Evolutionary conservation across 2,113 vertebrate species (phyloP).

Genomic region (Electrona antarctica): DNA sequence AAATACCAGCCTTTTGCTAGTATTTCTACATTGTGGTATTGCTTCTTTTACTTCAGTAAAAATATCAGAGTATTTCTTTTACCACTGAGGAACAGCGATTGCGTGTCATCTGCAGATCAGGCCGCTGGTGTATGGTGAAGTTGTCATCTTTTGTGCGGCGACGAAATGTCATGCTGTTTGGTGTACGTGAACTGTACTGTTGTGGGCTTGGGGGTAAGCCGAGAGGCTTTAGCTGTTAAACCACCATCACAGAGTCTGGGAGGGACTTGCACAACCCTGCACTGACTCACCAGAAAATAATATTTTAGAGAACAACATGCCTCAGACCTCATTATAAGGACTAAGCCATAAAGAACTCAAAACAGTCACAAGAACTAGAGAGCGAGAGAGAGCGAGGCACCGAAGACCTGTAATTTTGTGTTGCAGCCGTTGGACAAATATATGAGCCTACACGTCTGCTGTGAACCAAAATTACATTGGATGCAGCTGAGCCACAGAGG

Average conservation of each 20-base stretch:
- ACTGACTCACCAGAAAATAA: constrained; percentile 55
- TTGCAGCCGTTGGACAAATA: constrained; percentile 69
- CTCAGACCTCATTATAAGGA: constrained; percentile 56
- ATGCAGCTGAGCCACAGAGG: constrained; percentile 46
- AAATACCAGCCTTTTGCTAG: too few relatives aligned
- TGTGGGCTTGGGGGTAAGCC: constrained; percentile 36
- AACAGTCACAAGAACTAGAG: constrained; percentile 40
- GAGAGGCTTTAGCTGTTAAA: constrained; percentile 26
- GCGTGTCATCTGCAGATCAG: too few relatives aligned
- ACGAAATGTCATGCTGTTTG: too few relatives aligned
- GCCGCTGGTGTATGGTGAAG: too few relatives aligned
- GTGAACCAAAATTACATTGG: constrained; percentile 69
- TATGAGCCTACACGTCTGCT: constrained; percentile 66
- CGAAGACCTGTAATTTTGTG: constrained; percentile 69
- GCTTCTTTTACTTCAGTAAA: too few relatives aligned
- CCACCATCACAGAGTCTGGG: constrained; percentile 34
- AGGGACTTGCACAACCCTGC: constrained; percentile 32
- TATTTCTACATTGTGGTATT: too few relatives aligned
- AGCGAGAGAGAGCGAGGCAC: constrained; percentile 40
- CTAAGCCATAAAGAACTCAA: constrained; percentile 51
- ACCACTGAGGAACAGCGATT: too few relatives aligned
- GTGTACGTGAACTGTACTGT: not conserved
- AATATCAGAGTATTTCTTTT: too few relatives aligned
- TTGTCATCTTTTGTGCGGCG: too few relatives aligned
- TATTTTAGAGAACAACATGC: constrained; percentile 54